These are phyloP conservation scores for Novumbra hubbsi DNA, from an alignment of 2,797 vertebrate species.

Conservation along the genomic window DNA sequence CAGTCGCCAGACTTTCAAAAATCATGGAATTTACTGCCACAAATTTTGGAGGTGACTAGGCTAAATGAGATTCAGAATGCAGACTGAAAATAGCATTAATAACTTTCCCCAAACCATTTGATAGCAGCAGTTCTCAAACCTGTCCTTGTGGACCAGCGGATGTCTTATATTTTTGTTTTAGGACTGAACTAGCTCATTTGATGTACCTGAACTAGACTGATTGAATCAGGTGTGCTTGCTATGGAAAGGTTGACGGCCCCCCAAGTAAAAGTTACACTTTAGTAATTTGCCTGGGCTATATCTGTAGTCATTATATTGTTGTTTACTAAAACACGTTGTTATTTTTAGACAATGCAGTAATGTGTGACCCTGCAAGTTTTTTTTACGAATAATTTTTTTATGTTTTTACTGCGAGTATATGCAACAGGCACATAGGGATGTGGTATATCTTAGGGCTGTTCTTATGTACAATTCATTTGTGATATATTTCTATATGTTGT, in stretches of 20 bases:
- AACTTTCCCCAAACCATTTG: background rate
- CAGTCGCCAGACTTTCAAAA: too few relatives aligned
- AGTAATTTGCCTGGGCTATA: background rate
- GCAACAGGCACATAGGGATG: background rate
- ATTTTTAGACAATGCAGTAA: background rate
- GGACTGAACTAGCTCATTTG: too few relatives aligned
- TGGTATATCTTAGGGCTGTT: too few relatives aligned
- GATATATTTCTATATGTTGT: too few relatives aligned
- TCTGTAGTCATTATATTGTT: background rate
- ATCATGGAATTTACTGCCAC: too few relatives aligned
- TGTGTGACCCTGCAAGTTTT: background rate
- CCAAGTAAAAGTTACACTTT: background rate
- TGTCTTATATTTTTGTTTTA: background rate
- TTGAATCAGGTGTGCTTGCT: too few relatives aligned
- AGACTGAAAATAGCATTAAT: background rate
- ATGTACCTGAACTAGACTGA: too few relatives aligned
- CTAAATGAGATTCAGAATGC: background rate
- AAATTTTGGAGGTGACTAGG: background rate
- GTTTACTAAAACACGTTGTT: background rate
- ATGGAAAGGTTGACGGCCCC: too few relatives aligned
- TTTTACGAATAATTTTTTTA: too few relatives aligned
- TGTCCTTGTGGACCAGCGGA: background rate
- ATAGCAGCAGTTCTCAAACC: background rate
- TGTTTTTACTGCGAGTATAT: background rate
- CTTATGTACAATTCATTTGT: too few relatives aligned